Conservation (phyloP, 2,797 vertebrate genomes). For the Hypotaenidia okinawae region DNA sequence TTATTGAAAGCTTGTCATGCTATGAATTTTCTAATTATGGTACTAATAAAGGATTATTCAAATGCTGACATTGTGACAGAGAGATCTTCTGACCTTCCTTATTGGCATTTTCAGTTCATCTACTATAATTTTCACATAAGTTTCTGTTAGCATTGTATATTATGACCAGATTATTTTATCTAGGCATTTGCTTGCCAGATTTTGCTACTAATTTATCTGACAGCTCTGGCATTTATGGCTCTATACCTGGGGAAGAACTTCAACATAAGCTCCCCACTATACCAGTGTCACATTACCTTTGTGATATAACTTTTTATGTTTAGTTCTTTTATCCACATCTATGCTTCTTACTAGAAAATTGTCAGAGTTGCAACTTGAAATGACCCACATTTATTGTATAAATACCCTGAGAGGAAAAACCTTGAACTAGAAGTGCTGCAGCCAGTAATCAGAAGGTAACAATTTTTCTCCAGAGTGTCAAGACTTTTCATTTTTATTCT, state of each 20-base stretch:
- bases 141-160: background rate
- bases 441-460: background rate
- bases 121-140: background rate
- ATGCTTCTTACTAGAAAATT: conserved; percentile 8
- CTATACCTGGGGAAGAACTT: background rate
- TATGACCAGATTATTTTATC: background rate
- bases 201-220: conserved; percentile 15
- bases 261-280: background rate
- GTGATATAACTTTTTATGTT: background rate
- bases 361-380: background rate
- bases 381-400: conserved; percentile 27
- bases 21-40: conserved; percentile 21
- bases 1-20: background rate
- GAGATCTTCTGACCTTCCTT: background rate
- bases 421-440: background rate
- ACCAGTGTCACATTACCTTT: background rate
- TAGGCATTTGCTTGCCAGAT: background rate
- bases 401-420: conserved; percentile 5
- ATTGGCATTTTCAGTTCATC: background rate
- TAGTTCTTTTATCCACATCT: background rate
- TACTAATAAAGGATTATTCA: conserved; percentile 3
- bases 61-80: background rate
- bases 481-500: conserved; percentile 9
- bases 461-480: conserved; percentile 12
- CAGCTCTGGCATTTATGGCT: background rate